A percentile compares a stretch with the other conserved stretches of the same genome.
phyloP scores from a whole-genome alignment of 2,888 invertebrate genomes.

The Argyra leucocephala region DNA sequence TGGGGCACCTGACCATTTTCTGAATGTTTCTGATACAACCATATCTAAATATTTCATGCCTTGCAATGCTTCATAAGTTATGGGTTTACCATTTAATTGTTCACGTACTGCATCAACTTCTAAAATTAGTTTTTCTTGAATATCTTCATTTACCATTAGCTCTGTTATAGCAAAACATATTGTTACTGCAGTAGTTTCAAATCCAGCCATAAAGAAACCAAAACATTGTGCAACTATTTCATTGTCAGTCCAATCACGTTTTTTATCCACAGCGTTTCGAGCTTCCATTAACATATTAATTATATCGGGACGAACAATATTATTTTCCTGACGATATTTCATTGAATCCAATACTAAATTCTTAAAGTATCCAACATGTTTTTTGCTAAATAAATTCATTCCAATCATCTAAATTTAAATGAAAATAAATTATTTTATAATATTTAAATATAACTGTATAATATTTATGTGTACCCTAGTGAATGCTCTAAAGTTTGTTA shows the following conservation, averaged over 20 bases:
- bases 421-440: constrained; percentile 7
- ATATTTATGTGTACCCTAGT: constrained; percentile 28
- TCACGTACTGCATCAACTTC: constrained; percentile 47
- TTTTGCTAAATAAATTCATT: constrained; percentile 35
- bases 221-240: constrained; percentile 52
- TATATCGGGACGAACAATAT: constrained; percentile 48
- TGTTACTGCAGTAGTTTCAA: constrained; percentile 43
- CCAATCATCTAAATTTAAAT: constrained; percentile 27
- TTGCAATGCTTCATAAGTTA: constrained; percentile 49
- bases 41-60: constrained; percentile 53
- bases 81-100: constrained; percentile 41
- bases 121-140: constrained; percentile 47
- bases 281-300: constrained; percentile 49
- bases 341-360: constrained; percentile 43
- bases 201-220: constrained; percentile 51
- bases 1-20: constrained; percentile 47
- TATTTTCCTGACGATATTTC: constrained; percentile 42
- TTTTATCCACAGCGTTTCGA: neutral
- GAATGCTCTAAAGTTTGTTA: constrained; percentile 23
- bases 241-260: constrained; percentile 42
- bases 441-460: neutral
- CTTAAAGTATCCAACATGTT: constrained; percentile 40
- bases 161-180: constrained; percentile 50
- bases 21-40: constrained; percentile 46
- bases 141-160: constrained; percentile 49